Percentiles rank a stretch among this genome's conserved stretches.
Evolutionary conservation across 2,113 vertebrate genomes (phyloP).

Genomic region (Pelodiscus sinensis): DNA sequence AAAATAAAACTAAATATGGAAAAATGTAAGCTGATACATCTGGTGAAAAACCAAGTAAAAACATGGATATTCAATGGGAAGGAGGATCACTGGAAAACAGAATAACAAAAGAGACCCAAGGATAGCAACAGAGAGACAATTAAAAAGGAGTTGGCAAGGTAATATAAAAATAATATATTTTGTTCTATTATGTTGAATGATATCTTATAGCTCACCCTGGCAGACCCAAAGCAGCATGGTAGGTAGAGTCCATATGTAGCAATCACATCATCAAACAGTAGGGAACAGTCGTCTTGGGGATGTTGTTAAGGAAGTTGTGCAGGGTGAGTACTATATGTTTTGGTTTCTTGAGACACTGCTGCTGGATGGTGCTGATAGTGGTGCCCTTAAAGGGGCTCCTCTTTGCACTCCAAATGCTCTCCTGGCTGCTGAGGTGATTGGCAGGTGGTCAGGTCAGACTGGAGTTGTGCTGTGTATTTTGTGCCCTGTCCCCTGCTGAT

Average conservation of each 20-base stretch:
- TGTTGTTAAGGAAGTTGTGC: background rate
- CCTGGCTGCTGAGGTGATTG: background rate
- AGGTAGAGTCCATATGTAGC: background rate
- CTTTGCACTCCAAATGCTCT: background rate
- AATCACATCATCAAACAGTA: background rate
- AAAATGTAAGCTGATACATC: background rate
- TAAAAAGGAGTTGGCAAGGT: constrained; percentile 44
- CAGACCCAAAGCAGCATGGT: background rate
- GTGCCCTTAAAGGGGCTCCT: background rate
- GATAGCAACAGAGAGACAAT: constrained; percentile 59
- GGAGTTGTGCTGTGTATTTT: accelerated
- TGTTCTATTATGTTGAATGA: constrained; percentile 6
- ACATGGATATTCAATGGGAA: constrained; percentile 53
- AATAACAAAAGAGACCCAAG: constrained; percentile 36
- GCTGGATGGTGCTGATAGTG: background rate
- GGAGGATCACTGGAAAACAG: constrained; percentile 17
- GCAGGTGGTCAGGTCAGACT: accelerated
- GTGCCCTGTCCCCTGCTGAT: background rate
- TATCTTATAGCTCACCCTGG: constrained; percentile 20
- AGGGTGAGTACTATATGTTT: background rate
- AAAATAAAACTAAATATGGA: constrained; percentile 59
- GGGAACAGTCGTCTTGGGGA: background rate
- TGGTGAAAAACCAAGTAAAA: constrained; percentile 66
- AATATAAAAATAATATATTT: constrained; percentile 3
- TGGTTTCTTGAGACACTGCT: background rate